Evolutionary conservation across 2,113 vertebrate genomes (phyloP).

Genomic region (Peromyscus maniculatus): DNA sequence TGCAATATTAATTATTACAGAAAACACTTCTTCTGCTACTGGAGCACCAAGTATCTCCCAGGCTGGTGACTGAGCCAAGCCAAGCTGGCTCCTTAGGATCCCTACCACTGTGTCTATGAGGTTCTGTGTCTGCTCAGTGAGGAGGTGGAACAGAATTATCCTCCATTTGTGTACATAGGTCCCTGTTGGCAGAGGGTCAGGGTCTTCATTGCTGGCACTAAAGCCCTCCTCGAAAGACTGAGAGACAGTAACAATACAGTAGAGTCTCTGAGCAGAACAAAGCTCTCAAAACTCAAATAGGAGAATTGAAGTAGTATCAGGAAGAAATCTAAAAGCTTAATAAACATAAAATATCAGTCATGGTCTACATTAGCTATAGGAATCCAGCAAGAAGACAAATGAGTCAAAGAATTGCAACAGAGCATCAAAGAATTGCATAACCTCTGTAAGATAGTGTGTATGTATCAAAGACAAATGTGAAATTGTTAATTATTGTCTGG

Average conservation of each 20-base stretch:
- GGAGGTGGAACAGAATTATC: neutral
- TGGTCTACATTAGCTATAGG: constrained; percentile 96
- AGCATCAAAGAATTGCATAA: constrained; percentile 94
- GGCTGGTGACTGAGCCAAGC: neutral
- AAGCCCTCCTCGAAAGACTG: constrained; percentile 94
- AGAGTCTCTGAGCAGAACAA: constrained; percentile 94
- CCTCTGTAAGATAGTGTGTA: constrained; percentile 98
- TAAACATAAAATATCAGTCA: constrained; percentile 93
- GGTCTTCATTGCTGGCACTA: constrained; percentile 88
- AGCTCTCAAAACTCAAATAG: constrained; percentile 95
- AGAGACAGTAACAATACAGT: constrained; percentile 95
- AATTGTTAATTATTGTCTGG: neutral
- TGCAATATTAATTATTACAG: neutral
- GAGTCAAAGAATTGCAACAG: constrained; percentile 96
- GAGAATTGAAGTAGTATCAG: constrained; percentile 92
- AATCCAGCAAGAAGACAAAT: constrained; percentile 98
- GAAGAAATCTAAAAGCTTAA: neutral
- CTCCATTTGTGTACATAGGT: neutral
- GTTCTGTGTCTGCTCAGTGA: neutral
- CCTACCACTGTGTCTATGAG: neutral
- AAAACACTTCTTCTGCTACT: neutral
- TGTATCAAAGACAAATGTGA: constrained; percentile 98
- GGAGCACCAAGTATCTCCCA: neutral
- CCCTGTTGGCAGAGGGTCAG: neutral
- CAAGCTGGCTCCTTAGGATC: neutral